A percentile compares a stretch with the other conserved stretches of the same genome.
Conservation (phyloP, 2,797 vertebrate species). For the Schizopygopsis malacanthus region DNA sequence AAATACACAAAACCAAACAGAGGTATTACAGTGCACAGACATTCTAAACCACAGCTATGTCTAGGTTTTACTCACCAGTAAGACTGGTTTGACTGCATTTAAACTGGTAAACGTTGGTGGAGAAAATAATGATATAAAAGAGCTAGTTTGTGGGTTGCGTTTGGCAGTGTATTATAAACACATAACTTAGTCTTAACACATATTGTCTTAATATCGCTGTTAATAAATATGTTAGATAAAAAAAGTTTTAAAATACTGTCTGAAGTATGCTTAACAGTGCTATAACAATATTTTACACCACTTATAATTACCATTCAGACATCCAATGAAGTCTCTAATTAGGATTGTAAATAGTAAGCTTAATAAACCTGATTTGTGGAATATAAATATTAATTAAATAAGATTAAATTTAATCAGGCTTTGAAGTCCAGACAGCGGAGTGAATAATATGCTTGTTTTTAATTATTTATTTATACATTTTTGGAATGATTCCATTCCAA, state of each 20-base stretch:
- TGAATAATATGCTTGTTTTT: neutral
- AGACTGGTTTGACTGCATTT: neutral
- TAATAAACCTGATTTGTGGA: neutral
- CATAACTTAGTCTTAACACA: slow-evolving; percentile 13
- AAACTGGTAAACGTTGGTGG: neutral
- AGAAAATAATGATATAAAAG: neutral
- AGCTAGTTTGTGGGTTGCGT: neutral
- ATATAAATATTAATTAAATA: neutral
- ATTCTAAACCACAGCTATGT: neutral
- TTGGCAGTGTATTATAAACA: neutral
- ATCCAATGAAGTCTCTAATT: neutral
- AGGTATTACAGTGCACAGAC: slow-evolving; percentile 20
- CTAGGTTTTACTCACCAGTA: neutral
- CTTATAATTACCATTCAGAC: neutral
- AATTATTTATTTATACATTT: neutral
- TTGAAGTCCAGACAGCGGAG: neutral
- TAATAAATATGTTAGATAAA: slow-evolving; percentile 39
- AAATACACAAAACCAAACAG: slow-evolving; percentile 40
- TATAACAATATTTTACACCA: neutral
- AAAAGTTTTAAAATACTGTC: neutral
- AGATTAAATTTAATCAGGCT: neutral
- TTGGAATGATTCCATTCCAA: neutral
- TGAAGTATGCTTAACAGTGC: slow-evolving; percentile 13
- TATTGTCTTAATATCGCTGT: neutral
- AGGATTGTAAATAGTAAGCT: neutral